phyloP scores from a whole-genome alignment of 2,888 invertebrate species.

The Meganola albula region DNA sequence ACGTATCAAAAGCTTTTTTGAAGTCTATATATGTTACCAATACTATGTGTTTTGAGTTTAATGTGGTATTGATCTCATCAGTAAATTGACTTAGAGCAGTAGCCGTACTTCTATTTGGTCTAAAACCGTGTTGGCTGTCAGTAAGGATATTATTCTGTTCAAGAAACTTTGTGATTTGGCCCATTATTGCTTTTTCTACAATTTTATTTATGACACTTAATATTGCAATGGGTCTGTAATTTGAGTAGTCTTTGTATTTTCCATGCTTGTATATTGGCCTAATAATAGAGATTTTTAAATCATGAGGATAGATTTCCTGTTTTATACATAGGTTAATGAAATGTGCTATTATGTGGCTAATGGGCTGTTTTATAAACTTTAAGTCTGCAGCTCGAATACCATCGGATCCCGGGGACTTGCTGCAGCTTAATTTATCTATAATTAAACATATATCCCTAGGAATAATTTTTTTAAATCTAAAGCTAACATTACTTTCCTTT shows the following conservation, averaged over 20 bases:
- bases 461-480: not conserved
- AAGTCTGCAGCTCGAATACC: too few relatives aligned
- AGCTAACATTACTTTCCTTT: too few relatives aligned
- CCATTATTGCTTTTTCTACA: not conserved
- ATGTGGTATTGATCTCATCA: constrained; percentile 3
- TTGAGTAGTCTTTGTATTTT: constrained; percentile 3
- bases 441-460: not conserved
- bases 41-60: constrained; percentile 2
- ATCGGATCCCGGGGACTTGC: not conserved
- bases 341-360: constrained; percentile 3
- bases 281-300: constrained; percentile 4
- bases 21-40: constrained; percentile 6
- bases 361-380: too few relatives aligned
- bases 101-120: constrained; percentile 5
- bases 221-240: constrained; percentile 8
- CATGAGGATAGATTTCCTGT: constrained; percentile 1
- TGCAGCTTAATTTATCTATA: not conserved
- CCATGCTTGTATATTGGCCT: constrained; percentile 5
- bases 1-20: constrained; percentile 7
- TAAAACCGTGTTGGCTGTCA: constrained; percentile 3
- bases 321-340: constrained; percentile 6
- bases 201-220: too few relatives aligned
- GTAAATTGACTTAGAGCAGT: constrained; percentile 4
- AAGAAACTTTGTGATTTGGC: constrained; percentile 3
- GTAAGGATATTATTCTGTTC: not conserved